Conservation (phyloP, 2,797 vertebrate genomes). For the Sarcophilus harrisii region DNA sequence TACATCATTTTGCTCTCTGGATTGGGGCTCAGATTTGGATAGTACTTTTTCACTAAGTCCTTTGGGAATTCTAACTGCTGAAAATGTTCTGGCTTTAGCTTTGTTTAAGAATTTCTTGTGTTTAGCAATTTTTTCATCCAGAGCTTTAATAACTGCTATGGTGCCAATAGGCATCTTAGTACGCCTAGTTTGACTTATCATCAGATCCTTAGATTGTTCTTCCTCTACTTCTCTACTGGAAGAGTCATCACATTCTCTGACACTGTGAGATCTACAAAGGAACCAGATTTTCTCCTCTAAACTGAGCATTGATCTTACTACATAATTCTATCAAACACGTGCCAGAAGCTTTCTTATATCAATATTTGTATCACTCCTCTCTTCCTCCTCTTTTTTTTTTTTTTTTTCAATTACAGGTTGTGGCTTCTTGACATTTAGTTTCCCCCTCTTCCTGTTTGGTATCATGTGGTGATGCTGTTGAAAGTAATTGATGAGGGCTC, state of each 20-base stretch:
- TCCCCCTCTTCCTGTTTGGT: neutral
- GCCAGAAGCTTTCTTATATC: slow-evolving; percentile 87
- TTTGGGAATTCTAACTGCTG: slow-evolving; percentile 96
- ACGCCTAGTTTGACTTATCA: neutral
- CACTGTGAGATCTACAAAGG: slow-evolving; percentile 91
- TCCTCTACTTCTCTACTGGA: slow-evolving; percentile 78
- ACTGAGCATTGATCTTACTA: slow-evolving; percentile 94
- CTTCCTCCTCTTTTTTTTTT: slow-evolving; percentile 20
- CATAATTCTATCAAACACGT: slow-evolving; percentile 94
- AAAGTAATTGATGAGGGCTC: neutral
- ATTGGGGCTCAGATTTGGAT: slow-evolving; percentile 84
- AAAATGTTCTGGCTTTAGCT: slow-evolving; percentile 96
- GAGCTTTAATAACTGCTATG: slow-evolving; percentile 87
- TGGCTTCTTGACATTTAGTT: slow-evolving; percentile 29
- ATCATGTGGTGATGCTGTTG: slow-evolving; percentile 40
- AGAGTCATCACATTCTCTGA: slow-evolving; percentile 82
- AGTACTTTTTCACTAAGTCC: slow-evolving; percentile 90
- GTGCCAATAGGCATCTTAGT: slow-evolving; percentile 70
- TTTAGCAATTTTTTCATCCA: slow-evolving; percentile 96
- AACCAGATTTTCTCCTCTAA: slow-evolving; percentile 93
- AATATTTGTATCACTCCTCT: neutral
- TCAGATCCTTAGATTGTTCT: slow-evolving; percentile 24
- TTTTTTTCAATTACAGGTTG: neutral
- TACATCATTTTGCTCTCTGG: slow-evolving; percentile 79
- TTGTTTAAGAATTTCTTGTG: slow-evolving; percentile 96